phyloP scores from a whole-genome alignment of 1,140 invertebrate genomes.

The Anagrus nilaparvatae region DNA sequence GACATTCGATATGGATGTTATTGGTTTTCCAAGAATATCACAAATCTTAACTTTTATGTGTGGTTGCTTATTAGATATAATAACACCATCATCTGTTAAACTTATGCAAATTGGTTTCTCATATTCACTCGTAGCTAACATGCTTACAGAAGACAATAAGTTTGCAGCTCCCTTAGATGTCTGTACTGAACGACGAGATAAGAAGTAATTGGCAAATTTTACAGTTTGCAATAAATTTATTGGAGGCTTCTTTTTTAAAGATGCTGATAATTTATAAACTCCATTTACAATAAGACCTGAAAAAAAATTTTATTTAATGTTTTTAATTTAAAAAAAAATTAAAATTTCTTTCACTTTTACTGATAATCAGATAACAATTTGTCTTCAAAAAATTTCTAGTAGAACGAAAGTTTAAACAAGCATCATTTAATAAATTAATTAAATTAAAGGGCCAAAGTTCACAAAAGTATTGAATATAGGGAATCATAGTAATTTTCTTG shows the following conservation, averaged over 20 bases:
- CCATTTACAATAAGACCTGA: conserved; percentile 61
- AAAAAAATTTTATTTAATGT: conserved; percentile 18
- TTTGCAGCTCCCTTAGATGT: conserved; percentile 69
- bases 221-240: conserved; percentile 68
- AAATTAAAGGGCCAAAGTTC: too few relatives aligned
- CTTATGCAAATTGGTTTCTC: conserved; percentile 64
- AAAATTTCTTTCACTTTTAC: neutral
- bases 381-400: conserved; percentile 21
- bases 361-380: conserved; percentile 8
- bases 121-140: conserved; percentile 57
- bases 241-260: conserved; percentile 59
- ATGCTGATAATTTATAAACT: conserved; percentile 59
- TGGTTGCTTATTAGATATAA: conserved; percentile 60
- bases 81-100: conserved; percentile 59
- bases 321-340: neutral
- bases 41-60: conserved; percentile 66
- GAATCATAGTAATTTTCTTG: too few relatives aligned
- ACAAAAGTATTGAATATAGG: too few relatives aligned
- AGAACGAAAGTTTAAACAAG: conserved; percentile 25
- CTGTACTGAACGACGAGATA: conserved; percentile 83
- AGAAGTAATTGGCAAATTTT: conserved; percentile 86
- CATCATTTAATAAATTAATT: conserved; percentile 17
- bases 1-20: conserved; percentile 51
- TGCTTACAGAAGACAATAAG: conserved; percentile 68
- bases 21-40: conserved; percentile 71